These are phyloP conservation scores for Hydractinia symbiolongicarpus DNA, from an alignment of 30 jellyfish, hydroid and myxozoan species.

Conservation along the genomic window DNA sequence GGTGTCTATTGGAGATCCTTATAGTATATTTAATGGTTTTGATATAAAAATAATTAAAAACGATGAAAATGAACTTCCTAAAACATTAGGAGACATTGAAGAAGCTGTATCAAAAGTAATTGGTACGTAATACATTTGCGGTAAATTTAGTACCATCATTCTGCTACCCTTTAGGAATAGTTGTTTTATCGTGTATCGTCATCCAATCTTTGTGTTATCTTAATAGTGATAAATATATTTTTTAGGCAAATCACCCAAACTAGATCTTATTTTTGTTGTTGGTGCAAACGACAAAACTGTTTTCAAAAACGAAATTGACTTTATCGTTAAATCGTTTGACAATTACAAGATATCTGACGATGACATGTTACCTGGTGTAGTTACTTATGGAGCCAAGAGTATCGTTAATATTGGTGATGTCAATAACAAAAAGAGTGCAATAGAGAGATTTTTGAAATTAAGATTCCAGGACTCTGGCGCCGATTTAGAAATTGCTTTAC, in stretches of 20 bases:
- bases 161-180: too few relatives aligned
- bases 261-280: constrained; percentile 61
- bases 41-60: not conserved
- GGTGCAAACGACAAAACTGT: constrained; percentile 50
- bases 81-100: constrained; percentile 10
- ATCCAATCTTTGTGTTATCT: not conserved
- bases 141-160: not conserved
- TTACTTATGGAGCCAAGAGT: not conserved
- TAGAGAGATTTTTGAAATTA: too few relatives aligned
- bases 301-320: too few relatives aligned
- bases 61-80: constrained; percentile 2
- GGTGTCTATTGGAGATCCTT: constrained; percentile 14
- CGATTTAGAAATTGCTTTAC: too few relatives aligned
- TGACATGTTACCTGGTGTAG: constrained; percentile 1
- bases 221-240: too few relatives aligned
- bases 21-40: not conserved
- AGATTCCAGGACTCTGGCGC: too few relatives aligned
- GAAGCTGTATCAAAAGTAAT: not conserved
- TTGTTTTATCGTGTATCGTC: too few relatives aligned
- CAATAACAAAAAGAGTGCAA: too few relatives aligned
- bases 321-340: not conserved
- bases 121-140: not conserved
- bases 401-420: too few relatives aligned
- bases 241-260: constrained; percentile 42
- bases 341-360: not conserved